Conservation (phyloP, 2,113 vertebrate species). For the Morone saxatilis region DNA sequence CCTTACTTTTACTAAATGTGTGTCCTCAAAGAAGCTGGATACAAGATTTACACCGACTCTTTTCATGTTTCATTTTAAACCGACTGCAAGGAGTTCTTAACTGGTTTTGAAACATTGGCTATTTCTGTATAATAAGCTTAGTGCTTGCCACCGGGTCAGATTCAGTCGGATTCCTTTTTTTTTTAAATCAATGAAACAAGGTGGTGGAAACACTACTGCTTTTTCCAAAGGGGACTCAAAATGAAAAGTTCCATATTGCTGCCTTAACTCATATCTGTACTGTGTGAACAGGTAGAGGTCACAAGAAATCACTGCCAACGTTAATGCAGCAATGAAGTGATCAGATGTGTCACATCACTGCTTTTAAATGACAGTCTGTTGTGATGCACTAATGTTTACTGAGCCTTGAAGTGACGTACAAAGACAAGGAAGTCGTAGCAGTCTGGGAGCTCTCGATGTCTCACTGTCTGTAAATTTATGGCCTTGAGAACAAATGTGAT, state of each 20-base stretch:
- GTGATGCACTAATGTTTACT: conserved; percentile 1
- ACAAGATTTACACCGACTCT: neutral
- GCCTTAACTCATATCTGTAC: neutral
- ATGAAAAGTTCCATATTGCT: too few relatives aligned
- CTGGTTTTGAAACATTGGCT: too few relatives aligned
- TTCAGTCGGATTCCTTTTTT: too few relatives aligned
- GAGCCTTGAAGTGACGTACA: conserved; percentile 78
- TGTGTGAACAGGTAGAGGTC: neutral
- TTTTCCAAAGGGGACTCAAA: too few relatives aligned
- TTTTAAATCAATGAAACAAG: too few relatives aligned
- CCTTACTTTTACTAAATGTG: neutral
- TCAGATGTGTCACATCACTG: conserved; percentile 19
- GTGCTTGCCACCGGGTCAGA: too few relatives aligned
- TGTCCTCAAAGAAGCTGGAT: neutral
- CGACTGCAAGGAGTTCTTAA: too few relatives aligned
- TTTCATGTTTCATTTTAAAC: neutral
- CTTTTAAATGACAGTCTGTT: conserved; percentile 14
- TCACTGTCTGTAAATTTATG: conserved; percentile 95
- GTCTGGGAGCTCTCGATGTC: conserved; percentile 94
- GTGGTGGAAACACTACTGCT: too few relatives aligned
- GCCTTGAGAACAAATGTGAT: conserved; percentile 93
- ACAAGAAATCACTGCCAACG: neutral
- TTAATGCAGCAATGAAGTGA: neutral
- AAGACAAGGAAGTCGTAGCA: conserved; percentile 93
- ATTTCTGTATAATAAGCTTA: too few relatives aligned